Evolutionary conservation across 2,888 invertebrate genomes (phyloP), one percentile per base, ranked within the genome.

Genomic region (Aleiodes alternator): DNA sequence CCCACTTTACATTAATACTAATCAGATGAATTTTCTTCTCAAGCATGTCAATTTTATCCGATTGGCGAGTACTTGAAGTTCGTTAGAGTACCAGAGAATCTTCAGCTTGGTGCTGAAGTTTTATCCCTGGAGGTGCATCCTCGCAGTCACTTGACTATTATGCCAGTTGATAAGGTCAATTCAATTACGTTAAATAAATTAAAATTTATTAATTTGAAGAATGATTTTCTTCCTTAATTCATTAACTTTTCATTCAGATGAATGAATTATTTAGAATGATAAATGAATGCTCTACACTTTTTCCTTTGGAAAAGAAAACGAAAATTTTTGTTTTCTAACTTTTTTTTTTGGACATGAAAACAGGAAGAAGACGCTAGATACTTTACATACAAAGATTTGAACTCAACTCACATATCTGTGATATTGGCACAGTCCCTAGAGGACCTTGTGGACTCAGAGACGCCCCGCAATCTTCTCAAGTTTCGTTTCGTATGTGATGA

Each of bases 11-110:
- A 56, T 56, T 56, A 56, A 56, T 56, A 11, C 23, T 4, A 23
- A 56, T 29, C 8, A 23, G 23, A 23, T 29, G 9, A 12, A 70
- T 50, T 11, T 61, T 72, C 29, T 14, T 48, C 92, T 91, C 9
- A 92, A 94, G 95, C 94, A 87, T 96, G 96, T 87, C 95, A 95
- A 86, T 96, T 96, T 90, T 95, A 96, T 86, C 96, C 96, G 7
- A 91, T 93, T 2, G 95, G 95, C 50, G 96, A 96, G 89, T 96
- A 96, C 84, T 91, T 96, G 79, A 93, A 96, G 83, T 96, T 96
- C 86, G 95, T 96, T 76, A 92, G 96, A 81, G 94, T 96, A 80
- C 95, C 96, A 6, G 96, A 96, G 89, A 95, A 96, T 88, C 90
- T 96, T 6, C 91, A 91, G 76, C 93, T 95, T 1, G 96, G 96